Percentiles rank a stretch among this genome's conserved stretches.
phyloP scores from a whole-genome alignment of 1,140 invertebrate species.

The Frieseomelitta varia region DNA sequence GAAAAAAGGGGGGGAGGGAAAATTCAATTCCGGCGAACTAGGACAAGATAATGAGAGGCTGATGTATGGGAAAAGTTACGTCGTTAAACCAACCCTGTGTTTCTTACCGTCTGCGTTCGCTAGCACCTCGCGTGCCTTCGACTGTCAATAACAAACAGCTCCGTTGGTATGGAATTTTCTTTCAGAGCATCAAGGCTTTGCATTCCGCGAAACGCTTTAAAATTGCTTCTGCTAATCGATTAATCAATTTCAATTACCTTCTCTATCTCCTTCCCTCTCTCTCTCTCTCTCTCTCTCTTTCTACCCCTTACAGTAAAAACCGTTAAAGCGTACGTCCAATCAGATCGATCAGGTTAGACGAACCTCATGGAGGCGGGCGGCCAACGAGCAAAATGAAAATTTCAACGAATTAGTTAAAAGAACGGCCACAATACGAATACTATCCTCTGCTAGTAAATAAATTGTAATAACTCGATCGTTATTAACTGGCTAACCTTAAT shows the following conservation, averaged over 20 bases:
- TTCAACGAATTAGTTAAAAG: slow-evolving; percentile 6
- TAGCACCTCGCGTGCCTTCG: slow-evolving; percentile 40
- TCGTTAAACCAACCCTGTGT: slow-evolving; percentile 19
- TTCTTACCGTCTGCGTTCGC: slow-evolving; percentile 31
- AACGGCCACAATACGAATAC: neutral
- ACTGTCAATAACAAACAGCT: slow-evolving; percentile 48
- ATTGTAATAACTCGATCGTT: neutral
- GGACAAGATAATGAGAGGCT: slow-evolving; percentile 45
- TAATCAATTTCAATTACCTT: slow-evolving; percentile 35
- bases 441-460: neutral
- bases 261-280: neutral
- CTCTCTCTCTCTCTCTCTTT: neutral
- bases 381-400: no score
- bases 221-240: slow-evolving; percentile 41
- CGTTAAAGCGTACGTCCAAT: slow-evolving; percentile 5
- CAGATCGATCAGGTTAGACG: slow-evolving; percentile 1
- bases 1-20: neutral
- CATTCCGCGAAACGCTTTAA: slow-evolving; percentile 21
- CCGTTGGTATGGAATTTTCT: slow-evolving; percentile 19
- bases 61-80: slow-evolving; percentile 46
- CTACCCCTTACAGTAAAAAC: neutral
- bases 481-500: no score
- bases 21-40: slow-evolving; percentile 14
- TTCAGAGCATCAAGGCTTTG: slow-evolving; percentile 16
- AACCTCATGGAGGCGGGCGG: no score